These are phyloP conservation scores for Serrognathus titanus DNA, from an alignment of 2,888 invertebrate genomes.

Conservation along the genomic window DNA sequence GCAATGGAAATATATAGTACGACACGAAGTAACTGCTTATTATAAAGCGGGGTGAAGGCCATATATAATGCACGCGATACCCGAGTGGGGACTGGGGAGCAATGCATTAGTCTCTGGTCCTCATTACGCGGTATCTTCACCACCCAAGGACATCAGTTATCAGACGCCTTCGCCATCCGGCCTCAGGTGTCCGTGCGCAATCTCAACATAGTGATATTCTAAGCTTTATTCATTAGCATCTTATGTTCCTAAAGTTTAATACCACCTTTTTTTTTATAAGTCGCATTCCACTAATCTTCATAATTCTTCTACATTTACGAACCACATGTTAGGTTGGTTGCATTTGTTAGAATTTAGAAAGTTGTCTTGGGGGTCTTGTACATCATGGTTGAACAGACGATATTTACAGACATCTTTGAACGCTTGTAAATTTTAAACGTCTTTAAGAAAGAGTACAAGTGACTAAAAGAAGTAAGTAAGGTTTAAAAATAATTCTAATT, in stretches of 20 bases:
- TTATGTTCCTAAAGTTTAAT: neutral
- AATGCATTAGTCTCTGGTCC: slow-evolving; percentile 32
- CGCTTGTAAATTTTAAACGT: too few relatives aligned
- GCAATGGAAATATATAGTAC: slow-evolving; percentile 28
- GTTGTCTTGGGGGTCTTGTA: too few relatives aligned
- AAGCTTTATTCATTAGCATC: slow-evolving; percentile 12
- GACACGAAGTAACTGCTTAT: slow-evolving; percentile 30
- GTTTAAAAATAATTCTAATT: too few relatives aligned
- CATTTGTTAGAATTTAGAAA: too few relatives aligned
- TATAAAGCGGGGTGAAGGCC: slow-evolving; percentile 19
- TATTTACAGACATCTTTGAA: too few relatives aligned
- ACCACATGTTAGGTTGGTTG: too few relatives aligned
- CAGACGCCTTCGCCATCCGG: slow-evolving; percentile 6
- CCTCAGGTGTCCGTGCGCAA: slow-evolving; percentile 28
- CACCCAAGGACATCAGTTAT: slow-evolving; percentile 2
- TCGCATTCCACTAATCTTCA: too few relatives aligned
- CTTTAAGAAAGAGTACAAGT: too few relatives aligned
- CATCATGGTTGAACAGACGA: too few relatives aligned
- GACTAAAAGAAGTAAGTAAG: too few relatives aligned
- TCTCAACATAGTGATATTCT: slow-evolving; percentile 20
- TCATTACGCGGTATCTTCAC: slow-evolving; percentile 24
- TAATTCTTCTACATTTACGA: too few relatives aligned
- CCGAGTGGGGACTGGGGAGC: slow-evolving; percentile 27
- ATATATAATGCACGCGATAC: slow-evolving; percentile 6
- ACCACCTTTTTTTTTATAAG: too few relatives aligned